Percentiles rank a stretch among this genome's conserved stretches.
Evolutionary conservation across 2,113 vertebrate genomes (phyloP).

Genomic region (Microcebus lehilahytsara): DNA sequence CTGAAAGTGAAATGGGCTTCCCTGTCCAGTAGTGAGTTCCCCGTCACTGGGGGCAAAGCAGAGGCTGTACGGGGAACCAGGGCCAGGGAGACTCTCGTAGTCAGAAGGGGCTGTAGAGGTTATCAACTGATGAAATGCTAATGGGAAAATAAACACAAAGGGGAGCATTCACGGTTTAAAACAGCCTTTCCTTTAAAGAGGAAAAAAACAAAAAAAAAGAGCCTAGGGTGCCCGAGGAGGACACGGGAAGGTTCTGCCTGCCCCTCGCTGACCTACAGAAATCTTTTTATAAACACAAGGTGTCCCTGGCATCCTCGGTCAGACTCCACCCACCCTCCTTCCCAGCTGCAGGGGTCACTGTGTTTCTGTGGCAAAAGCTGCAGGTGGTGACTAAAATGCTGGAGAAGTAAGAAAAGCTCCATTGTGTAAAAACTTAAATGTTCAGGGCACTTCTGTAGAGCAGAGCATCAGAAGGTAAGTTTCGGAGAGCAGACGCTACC

Average conservation of each 20-base stretch:
- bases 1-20: not conserved
- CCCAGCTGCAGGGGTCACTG: slow-evolving; percentile 50
- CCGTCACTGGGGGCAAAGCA: not conserved
- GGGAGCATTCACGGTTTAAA: slow-evolving; percentile 7
- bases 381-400: slow-evolving; percentile 40
- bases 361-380: slow-evolving; percentile 63
- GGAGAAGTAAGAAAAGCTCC: slow-evolving; percentile 42
- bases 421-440: slow-evolving; percentile 5
- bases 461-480: not conserved
- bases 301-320: slow-evolving; percentile 19
- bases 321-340: slow-evolving; percentile 45
- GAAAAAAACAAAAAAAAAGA: not conserved
- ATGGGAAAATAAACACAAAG: slow-evolving; percentile 16
- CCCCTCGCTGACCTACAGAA: slow-evolving; percentile 14
- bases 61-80: not conserved
- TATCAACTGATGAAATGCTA: slow-evolving; percentile 23
- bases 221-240: not conserved
- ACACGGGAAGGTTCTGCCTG: not conserved
- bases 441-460: not conserved
- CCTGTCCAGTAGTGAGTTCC: not conserved
- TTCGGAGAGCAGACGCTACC: not conserved
- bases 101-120: slow-evolving; percentile 7
- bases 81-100: not conserved
- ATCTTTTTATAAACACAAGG: slow-evolving; percentile 34
- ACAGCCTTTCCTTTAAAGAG: slow-evolving; percentile 9